A percentile compares a stretch with the other conserved stretches of the same genome.
Conservation (phyloP, 2,888 invertebrate species). For the Leucophora obtusa region DNA sequence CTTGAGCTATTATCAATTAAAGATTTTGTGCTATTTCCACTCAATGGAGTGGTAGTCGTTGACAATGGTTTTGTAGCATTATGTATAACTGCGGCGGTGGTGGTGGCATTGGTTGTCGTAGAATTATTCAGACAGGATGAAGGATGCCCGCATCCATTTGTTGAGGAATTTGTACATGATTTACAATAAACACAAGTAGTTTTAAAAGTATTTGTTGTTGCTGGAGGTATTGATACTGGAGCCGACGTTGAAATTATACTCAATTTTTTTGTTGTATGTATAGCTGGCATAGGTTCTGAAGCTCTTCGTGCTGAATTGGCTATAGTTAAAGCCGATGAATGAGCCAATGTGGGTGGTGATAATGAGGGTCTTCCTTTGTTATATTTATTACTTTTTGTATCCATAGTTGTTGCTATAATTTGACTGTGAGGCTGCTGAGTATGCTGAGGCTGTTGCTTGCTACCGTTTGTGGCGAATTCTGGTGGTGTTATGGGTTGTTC, state of each 20-base stretch:
- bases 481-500: conserved; percentile 60
- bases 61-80: conserved; percentile 10
- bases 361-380: conserved; percentile 49
- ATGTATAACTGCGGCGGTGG: conserved; percentile 27
- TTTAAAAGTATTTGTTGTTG: conserved; percentile 59
- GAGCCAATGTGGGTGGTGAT: conserved; percentile 53
- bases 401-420: neutral
- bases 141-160: conserved; percentile 62
- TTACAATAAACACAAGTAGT: conserved; percentile 69
- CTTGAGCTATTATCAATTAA: conserved; percentile 57
- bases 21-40: conserved; percentile 58
- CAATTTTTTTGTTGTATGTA: conserved; percentile 59
- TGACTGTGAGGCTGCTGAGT: conserved; percentile 25
- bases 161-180: conserved; percentile 66
- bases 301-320: conserved; percentile 63
- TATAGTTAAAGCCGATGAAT: conserved; percentile 58
- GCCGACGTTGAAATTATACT: conserved; percentile 35
- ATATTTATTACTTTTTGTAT: conserved; percentile 9
- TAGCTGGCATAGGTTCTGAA: conserved; percentile 70
- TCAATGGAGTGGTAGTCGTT: conserved; percentile 55
- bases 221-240: conserved; percentile 45
- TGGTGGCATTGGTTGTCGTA: conserved; percentile 11
- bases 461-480: conserved; percentile 63
- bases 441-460: conserved; percentile 38
- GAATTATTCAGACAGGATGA: conserved; percentile 53